phyloP scores from a whole-genome alignment of 2,797 vertebrate genomes.

The Sebastes aleutianus region DNA sequence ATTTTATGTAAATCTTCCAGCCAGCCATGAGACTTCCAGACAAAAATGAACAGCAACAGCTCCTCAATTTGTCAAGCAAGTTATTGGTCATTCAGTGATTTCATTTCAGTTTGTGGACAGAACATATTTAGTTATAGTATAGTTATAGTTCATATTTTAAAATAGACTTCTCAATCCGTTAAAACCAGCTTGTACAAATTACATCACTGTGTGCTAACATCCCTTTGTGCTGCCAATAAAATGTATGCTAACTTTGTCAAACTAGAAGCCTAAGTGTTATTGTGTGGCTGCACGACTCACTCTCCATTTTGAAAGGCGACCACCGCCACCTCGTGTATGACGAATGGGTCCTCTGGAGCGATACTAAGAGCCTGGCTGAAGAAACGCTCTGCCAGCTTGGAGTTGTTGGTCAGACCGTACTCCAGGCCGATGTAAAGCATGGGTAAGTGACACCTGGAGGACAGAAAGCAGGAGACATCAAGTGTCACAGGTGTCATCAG shows the following conservation, averaged over 20 bases:
- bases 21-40: neutral
- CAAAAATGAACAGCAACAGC: neutral
- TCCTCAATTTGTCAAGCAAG: neutral
- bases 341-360: slow-evolving; percentile 97
- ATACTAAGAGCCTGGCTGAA: slow-evolving; percentile 98
- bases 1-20: neutral
- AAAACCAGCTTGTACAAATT: neutral
- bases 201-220: neutral
- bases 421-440: slow-evolving; percentile 99
- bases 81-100: neutral
- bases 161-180: neutral
- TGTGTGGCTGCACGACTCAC: slow-evolving; percentile 82
- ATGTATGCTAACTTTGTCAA: neutral
- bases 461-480: slow-evolving; percentile 8
- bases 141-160: neutral
- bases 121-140: no score
- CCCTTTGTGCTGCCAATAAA: neutral
- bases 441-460: slow-evolving; percentile 92
- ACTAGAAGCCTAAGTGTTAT: neutral
- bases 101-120: neutral
- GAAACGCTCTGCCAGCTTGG: slow-evolving; percentile 97
- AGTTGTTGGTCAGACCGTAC: slow-evolving; percentile 98
- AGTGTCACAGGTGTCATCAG: neutral
- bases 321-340: slow-evolving; percentile 98
- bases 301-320: slow-evolving; percentile 99